Evolutionary conservation across 2,888 invertebrate genomes (phyloP).

Genomic region (Pteria penguin): DNA sequence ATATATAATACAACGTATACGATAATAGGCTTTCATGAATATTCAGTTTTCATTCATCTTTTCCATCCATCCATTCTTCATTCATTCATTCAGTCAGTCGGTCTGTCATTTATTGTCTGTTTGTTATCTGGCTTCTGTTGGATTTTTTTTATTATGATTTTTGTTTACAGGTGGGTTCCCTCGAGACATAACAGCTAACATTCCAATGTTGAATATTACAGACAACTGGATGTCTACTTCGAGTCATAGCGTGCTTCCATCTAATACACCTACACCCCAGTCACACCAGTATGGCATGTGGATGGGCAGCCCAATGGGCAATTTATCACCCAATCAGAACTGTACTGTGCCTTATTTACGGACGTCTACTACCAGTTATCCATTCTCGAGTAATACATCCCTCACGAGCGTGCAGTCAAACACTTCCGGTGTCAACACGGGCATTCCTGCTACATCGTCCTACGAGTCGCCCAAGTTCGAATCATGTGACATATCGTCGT

Average conservation of each 20-base stretch:
- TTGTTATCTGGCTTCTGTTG: no score
- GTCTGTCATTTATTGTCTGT: no score
- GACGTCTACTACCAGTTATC: constrained; percentile 60
- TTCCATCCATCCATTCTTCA: no score
- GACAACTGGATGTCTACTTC: constrained; percentile 73
- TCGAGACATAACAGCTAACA: constrained; percentile 68
- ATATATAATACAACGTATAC: no score
- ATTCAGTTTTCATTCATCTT: no score
- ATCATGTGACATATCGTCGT: constrained; percentile 65
- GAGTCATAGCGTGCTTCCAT: constrained; percentile 58
- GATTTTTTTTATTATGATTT: no score
- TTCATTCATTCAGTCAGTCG: no score
- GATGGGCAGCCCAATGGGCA: constrained; percentile 67
- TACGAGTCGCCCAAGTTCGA: constrained; percentile 54
- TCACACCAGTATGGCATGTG: constrained; percentile 70
- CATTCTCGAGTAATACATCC: constrained; percentile 62
- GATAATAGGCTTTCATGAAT: no score
- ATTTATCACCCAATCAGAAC: constrained; percentile 73
- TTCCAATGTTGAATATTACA: constrained; percentile 69
- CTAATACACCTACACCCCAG: constrained; percentile 58
- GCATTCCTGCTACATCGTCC: constrained; percentile 52
- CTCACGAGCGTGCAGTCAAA: constrained; percentile 43
- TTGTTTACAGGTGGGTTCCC: constrained; percentile 65
- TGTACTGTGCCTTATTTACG: constrained; percentile 75
- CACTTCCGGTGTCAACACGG: constrained; percentile 53